A percentile compares a stretch with the other conserved stretches of the same genome.
phyloP scores from a whole-genome alignment of 2,797 vertebrate species.

The Telmatherina bonti region DNA sequence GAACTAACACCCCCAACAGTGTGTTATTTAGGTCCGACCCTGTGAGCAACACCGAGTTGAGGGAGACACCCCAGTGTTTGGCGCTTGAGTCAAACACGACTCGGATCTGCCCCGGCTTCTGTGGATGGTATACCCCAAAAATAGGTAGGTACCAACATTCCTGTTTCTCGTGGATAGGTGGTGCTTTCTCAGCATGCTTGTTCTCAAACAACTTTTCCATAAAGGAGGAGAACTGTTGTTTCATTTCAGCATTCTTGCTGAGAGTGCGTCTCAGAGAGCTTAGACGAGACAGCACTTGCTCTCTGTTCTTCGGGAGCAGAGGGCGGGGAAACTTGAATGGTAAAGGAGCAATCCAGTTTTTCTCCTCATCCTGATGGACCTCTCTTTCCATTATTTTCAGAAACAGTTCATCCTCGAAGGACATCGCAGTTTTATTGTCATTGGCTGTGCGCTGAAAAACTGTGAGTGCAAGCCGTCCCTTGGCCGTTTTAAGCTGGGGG shows the following conservation, averaged over 20 bases:
- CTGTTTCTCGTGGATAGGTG: too few relatives aligned
- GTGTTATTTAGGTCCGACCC: not conserved
- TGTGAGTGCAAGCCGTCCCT: not conserved
- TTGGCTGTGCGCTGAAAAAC: not conserved
- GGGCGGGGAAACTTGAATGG: not conserved
- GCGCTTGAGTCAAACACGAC: not conserved
- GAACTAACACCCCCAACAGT: too few relatives aligned
- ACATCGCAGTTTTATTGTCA: not conserved
- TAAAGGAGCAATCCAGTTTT: not conserved
- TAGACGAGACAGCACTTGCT: not conserved
- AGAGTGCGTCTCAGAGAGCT: not conserved
- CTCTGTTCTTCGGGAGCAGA: not conserved
- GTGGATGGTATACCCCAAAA: too few relatives aligned
- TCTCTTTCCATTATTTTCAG: not conserved
- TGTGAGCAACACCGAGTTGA: not conserved
- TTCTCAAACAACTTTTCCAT: not conserved
- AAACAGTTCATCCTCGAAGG: conserved; percentile 3
- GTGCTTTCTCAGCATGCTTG: too few relatives aligned
- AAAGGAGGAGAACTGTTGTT: not conserved
- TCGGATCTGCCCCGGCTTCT: too few relatives aligned
- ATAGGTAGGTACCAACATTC: too few relatives aligned
- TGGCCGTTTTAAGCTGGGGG: not conserved
- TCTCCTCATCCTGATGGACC: not conserved
- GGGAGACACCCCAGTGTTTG: not conserved
- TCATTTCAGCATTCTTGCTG: not conserved